Evolutionary conservation across 2,113 vertebrate species (phyloP).

Genomic region (Oreochromis aureus): DNA sequence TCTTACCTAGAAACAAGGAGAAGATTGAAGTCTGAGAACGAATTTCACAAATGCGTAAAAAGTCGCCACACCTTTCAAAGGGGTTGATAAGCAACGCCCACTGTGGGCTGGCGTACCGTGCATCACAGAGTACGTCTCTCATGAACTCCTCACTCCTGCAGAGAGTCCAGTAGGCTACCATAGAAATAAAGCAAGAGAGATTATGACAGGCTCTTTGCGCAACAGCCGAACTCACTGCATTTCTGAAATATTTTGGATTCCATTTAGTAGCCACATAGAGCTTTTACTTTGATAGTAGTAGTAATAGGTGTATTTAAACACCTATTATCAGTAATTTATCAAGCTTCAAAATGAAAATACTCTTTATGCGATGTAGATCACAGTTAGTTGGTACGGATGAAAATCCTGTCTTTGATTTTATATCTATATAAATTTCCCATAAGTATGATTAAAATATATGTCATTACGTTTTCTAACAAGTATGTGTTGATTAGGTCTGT

Average conservation of each 20-base stretch:
- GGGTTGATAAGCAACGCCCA: slow-evolving; percentile 18
- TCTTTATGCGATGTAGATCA: not conserved
- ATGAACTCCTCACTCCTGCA: not conserved
- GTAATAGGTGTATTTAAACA: not conserved
- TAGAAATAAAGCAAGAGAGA: not conserved
- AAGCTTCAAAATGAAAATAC: not conserved
- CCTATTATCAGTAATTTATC: not conserved
- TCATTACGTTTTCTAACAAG: not conserved
- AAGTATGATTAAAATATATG: not conserved
- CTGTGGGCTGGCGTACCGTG: not conserved
- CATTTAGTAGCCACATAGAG: not conserved
- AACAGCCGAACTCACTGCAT: not conserved
- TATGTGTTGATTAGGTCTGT: not conserved
- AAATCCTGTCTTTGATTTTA: not conserved
- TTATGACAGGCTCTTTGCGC: not conserved
- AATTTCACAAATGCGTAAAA: not conserved
- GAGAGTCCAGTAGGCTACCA: not conserved
- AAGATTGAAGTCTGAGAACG: not conserved
- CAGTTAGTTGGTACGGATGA: not conserved
- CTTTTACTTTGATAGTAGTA: not conserved
- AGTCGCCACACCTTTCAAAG: slow-evolving; percentile 31
- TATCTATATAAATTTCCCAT: not conserved
- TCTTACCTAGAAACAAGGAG: slow-evolving; percentile 15
- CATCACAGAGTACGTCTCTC: not conserved
- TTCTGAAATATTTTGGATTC: not conserved